A percentile compares a stretch with the other conserved stretches of the same genome.
Evolutionary conservation across 2,888 invertebrate species (phyloP).

Genomic region (Creontiades dilutus): DNA sequence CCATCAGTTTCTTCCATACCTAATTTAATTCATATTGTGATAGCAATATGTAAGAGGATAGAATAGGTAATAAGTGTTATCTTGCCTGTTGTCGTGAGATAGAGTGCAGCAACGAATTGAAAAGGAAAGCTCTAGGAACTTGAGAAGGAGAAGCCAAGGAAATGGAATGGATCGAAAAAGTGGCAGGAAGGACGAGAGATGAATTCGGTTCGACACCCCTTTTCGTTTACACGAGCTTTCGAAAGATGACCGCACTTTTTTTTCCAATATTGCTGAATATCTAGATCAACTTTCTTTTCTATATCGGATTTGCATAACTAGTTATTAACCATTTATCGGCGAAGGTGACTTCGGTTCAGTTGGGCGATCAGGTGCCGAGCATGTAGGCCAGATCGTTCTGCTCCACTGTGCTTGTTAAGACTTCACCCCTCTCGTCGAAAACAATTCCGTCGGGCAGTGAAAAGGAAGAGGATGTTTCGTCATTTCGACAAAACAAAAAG

Average conservation of each 20-base stretch:
- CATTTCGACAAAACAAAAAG: not conserved
- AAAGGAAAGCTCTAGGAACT: no score
- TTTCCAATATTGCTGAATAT: not conserved
- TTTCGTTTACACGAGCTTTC: not conserved
- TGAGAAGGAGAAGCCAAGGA: not conserved
- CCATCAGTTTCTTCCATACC: no score
- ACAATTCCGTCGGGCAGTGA: not conserved
- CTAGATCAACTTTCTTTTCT: not conserved
- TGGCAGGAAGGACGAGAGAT: not conserved
- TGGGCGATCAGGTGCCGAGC: not conserved
- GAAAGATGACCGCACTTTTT: not conserved
- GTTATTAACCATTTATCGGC: not conserved
- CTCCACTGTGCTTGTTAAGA: not conserved
- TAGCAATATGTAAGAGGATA: no score
- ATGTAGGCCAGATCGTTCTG: conserved; percentile 35
- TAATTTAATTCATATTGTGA: no score
- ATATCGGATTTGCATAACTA: not conserved
- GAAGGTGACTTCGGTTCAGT: conserved; percentile 13
- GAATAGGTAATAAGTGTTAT: no score
- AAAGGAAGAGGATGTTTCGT: not conserved
- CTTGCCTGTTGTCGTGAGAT: no score
- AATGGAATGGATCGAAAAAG: conserved; percentile 12
- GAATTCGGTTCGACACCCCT: not conserved
- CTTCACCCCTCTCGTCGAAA: conserved; percentile 3
- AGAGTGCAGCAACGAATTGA: no score